Conservation (phyloP, 2,888 invertebrate genomes). For the Scaptomyza caliginosa region DNA sequence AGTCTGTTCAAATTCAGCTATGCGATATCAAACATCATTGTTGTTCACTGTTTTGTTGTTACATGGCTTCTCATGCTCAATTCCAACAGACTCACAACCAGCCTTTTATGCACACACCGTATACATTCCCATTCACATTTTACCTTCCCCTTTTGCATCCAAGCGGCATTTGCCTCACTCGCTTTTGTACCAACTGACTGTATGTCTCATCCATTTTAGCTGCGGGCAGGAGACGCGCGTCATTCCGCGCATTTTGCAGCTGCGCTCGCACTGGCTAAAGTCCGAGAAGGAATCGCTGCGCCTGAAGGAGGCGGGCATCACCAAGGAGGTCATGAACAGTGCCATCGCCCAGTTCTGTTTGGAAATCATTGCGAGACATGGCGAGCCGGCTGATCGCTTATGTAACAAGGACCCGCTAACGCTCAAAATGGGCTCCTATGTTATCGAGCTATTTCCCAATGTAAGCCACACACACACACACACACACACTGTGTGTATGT, state of each 20-base stretch:
- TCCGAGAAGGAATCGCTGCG: slow-evolving; percentile 96
- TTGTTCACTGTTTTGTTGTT: slow-evolving; percentile 47
- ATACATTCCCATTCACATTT: not conserved
- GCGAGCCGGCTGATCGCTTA: slow-evolving; percentile 95
- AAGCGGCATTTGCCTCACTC: slow-evolving; percentile 26
- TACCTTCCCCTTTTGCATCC: slow-evolving; percentile 30
- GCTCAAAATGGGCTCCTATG: slow-evolving; percentile 97
- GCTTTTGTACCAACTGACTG: slow-evolving; percentile 8
- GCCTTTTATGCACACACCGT: slow-evolving; percentile 4
- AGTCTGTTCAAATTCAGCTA: slow-evolving; percentile 21
- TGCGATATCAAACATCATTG: slow-evolving; percentile 53
- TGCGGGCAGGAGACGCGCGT: slow-evolving; percentile 99
- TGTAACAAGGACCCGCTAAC: slow-evolving; percentile 99
- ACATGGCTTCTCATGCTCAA: slow-evolving; percentile 25
- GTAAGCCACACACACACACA: slow-evolving; percentile 66
- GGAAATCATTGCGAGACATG: slow-evolving; percentile 98
- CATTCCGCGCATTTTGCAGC: slow-evolving; percentile 97
- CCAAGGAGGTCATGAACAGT: slow-evolving; percentile 95
- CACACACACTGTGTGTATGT: not conserved
- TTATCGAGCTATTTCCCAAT: slow-evolving; percentile 97
- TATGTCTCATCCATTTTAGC: slow-evolving; percentile 83
- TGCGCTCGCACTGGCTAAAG: slow-evolving; percentile 97
- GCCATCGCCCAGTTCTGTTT: slow-evolving; percentile 98
- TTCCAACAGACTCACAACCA: not conserved
- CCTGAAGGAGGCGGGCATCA: slow-evolving; percentile 96